Conservation (phyloP, 2,113 vertebrate species). For the Antennarius striatus region DNA sequence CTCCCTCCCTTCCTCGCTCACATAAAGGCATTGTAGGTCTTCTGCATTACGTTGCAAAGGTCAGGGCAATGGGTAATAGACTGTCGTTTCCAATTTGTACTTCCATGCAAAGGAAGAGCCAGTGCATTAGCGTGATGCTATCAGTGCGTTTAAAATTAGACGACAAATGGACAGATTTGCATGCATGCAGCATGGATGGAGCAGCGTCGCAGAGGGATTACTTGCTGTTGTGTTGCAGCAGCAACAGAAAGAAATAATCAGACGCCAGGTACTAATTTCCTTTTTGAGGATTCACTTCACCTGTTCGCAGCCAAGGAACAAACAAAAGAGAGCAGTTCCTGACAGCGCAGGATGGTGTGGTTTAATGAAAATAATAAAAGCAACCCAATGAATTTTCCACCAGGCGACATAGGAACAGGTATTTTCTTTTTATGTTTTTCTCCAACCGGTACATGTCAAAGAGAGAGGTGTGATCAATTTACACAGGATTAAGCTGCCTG, state of each 20-base stretch:
- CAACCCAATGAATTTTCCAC: constrained; percentile 66
- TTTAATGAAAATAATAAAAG: constrained; percentile 40
- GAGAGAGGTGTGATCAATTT: constrained; percentile 79
- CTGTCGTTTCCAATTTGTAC: constrained; percentile 76
- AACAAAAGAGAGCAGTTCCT: constrained; percentile 32
- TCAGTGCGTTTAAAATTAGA: constrained; percentile 68
- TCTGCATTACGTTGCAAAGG: constrained; percentile 74
- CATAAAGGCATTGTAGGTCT: constrained; percentile 67
- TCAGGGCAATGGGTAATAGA: constrained; percentile 71
- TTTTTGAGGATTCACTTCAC: constrained; percentile 52
- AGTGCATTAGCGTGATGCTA: constrained; percentile 70
- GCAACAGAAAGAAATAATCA: constrained; percentile 38
- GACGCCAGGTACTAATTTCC: constrained; percentile 45
- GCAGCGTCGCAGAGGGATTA: constrained; percentile 23
- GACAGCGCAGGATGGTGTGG: constrained; percentile 12
- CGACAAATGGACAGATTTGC: constrained; percentile 68
- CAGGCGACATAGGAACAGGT: constrained; percentile 50
- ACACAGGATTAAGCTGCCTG: constrained; percentile 77
- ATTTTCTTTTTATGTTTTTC: constrained; percentile 62
- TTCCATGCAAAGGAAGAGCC: constrained; percentile 67
- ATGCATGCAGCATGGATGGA: constrained; percentile 35
- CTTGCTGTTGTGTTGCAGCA: constrained; percentile 18
- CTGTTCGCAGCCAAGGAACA: constrained; percentile 57
- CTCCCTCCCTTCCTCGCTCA: constrained; percentile 28
- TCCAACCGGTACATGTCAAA: constrained; percentile 62